These are phyloP conservation scores for Enteromius argenteus DNA, from an alignment of 2,797 vertebrate species.

Conservation along the genomic window DNA sequence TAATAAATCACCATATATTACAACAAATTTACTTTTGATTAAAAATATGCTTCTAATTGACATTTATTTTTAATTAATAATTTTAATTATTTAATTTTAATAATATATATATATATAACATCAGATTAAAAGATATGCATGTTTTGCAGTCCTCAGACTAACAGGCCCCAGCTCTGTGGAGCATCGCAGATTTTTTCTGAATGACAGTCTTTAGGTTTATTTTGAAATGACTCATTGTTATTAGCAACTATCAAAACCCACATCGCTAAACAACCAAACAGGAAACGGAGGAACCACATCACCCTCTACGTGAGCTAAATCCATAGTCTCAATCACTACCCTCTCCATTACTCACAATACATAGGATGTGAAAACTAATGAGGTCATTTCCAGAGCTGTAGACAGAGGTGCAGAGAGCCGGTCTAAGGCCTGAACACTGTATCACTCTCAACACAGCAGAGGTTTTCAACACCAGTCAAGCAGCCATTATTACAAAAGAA, in stretches of 20 bases:
- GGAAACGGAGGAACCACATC: constrained; percentile 38
- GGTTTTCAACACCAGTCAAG: constrained; percentile 46
- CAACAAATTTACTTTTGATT: background rate
- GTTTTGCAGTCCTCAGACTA: background rate
- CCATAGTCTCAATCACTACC: constrained; percentile 40
- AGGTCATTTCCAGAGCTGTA: constrained; percentile 61
- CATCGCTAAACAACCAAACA: constrained; percentile 33
- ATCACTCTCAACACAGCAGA: constrained; percentile 51
- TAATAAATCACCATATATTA: background rate
- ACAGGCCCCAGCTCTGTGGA: background rate
- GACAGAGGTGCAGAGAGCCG: constrained; percentile 40
- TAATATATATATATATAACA: background rate
- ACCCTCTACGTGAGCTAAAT: constrained; percentile 30
- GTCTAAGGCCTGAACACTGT: constrained; percentile 12
- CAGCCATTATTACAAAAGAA: constrained; percentile 42
- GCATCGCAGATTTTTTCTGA: background rate
- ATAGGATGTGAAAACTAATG: constrained; percentile 60
- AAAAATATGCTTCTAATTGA: background rate
- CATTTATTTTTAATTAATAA: background rate
- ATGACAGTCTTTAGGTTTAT: constrained; percentile 10
- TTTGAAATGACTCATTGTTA: constrained; percentile 38
- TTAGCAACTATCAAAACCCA: constrained; percentile 36
- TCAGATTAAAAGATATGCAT: no score
- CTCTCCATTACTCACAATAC: constrained; percentile 53
- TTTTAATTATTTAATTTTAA: background rate